These are phyloP conservation scores for Holcopasites calliopsidis DNA, from an alignment of 1,140 invertebrate genomes.

Conservation along the genomic window DNA sequence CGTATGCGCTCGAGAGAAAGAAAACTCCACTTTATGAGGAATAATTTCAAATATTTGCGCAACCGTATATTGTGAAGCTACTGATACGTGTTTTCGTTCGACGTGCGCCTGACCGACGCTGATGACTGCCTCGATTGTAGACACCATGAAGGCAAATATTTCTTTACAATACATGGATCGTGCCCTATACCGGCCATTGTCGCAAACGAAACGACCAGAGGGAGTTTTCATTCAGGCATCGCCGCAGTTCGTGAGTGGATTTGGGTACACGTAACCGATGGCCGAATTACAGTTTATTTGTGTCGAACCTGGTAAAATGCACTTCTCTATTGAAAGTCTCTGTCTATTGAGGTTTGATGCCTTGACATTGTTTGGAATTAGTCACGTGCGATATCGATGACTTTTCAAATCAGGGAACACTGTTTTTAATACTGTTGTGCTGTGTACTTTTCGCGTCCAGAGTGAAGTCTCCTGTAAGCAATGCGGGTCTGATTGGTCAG, in stretches of 20 bases:
- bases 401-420: too few relatives aligned
- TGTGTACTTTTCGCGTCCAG: too few relatives aligned
- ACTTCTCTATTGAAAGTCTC: not conserved
- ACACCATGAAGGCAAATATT: constrained; percentile 1
- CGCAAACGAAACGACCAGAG: not conserved
- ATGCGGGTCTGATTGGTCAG: too few relatives aligned
- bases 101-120: not conserved
- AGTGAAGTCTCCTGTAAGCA: too few relatives aligned
- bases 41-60: constrained; percentile 27
- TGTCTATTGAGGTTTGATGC: not conserved
- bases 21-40: not conserved
- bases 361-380: too few relatives aligned
- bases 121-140: constrained; percentile 3
- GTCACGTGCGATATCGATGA: too few relatives aligned
- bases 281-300: constrained; percentile 10
- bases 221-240: not conserved
- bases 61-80: not conserved
- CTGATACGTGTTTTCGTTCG: not conserved
- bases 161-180: not conserved
- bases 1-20: not conserved
- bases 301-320: not conserved
- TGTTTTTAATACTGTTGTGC: too few relatives aligned
- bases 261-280: not conserved
- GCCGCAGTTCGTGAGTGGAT: not conserved
- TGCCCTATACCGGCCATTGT: not conserved